These are phyloP conservation scores for Apteryx mantelli DNA, from an alignment of 2,113 vertebrate genomes.

Conservation along the genomic window DNA sequence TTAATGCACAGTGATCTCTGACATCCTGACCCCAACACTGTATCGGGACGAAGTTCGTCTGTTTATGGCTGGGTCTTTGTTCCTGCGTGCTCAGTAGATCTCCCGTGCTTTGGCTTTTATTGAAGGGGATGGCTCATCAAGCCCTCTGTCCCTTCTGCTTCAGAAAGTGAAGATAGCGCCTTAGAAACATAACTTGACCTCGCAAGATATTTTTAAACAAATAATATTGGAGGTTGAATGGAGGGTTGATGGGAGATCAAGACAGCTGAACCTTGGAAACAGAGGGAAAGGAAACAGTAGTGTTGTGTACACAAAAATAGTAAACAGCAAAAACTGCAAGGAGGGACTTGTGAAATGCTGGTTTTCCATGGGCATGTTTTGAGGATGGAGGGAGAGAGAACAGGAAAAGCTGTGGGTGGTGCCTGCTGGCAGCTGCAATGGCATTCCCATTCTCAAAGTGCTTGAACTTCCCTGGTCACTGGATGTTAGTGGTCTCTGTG, in stretches of 20 bases:
- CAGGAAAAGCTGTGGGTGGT: background rate
- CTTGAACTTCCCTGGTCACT: background rate
- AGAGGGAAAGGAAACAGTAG: background rate
- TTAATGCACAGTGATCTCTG: background rate
- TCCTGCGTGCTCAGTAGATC: background rate
- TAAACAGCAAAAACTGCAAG: background rate
- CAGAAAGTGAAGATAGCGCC: rapidly evolving
- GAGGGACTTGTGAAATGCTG: background rate
- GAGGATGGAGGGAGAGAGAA: too few relatives aligned
- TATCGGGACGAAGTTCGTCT: background rate
- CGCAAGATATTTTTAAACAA: background rate
- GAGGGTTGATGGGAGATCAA: background rate
- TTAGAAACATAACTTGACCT: background rate
- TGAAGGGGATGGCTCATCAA: background rate
- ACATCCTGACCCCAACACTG: background rate
- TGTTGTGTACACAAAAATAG: background rate
- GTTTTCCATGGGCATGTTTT: rapidly evolving
- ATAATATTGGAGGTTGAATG: background rate
- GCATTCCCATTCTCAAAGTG: background rate
- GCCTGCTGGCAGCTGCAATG: too few relatives aligned
- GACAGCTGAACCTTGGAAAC: background rate
- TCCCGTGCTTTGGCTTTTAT: rapidly evolving
- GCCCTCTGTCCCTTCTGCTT: background rate
- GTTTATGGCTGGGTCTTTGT: background rate
- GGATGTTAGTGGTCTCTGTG: background rate